A percentile compares a stretch with the other conserved stretches of the same genome.
These are phyloP conservation scores for Coreius guichenoti DNA, from an alignment of 2,797 vertebrate species.

Conservation along the genomic window DNA sequence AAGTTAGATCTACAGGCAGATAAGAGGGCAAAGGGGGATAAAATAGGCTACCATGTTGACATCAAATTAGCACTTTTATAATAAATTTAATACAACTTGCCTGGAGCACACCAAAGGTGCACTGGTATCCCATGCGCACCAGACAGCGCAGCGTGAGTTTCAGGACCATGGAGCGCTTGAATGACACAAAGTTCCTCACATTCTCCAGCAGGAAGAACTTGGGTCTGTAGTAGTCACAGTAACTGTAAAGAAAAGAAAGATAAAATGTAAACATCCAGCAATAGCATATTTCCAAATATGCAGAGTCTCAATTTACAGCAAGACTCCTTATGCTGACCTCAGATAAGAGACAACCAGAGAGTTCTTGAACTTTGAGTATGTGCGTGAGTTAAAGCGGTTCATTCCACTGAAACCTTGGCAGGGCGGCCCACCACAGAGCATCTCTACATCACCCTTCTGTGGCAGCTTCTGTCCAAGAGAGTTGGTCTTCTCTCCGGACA, in stretches of 20 bases:
- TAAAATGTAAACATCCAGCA: background rate
- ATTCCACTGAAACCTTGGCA: constrained; percentile 98
- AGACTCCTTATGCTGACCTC: constrained; percentile 77
- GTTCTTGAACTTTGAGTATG: constrained; percentile 98
- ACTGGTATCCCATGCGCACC: constrained; percentile 97
- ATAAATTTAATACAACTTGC: constrained; percentile 67
- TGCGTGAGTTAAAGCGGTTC: constrained; percentile 98
- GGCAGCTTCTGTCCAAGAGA: constrained; percentile 91
- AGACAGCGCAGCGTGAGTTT: constrained; percentile 95
- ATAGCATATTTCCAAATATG: background rate
- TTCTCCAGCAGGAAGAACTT: constrained; percentile 96
- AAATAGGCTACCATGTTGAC: background rate
- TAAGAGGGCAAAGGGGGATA: background rate
- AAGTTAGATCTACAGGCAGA: background rate
- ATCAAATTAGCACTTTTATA: background rate
- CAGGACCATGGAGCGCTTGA: constrained; percentile 96
- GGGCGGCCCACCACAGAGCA: constrained; percentile 95
- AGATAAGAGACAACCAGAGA: constrained; percentile 96
- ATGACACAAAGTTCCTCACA: constrained; percentile 96
- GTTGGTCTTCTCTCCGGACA: constrained; percentile 92
- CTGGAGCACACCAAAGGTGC: constrained; percentile 96
- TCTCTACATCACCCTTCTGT: constrained; percentile 95
- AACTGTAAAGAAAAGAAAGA: constrained; percentile 74
- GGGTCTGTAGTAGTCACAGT: constrained; percentile 97
- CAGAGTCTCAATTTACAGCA: background rate